These are phyloP conservation scores for Bellardia bayeri DNA, from an alignment of 2,888 invertebrate species.

Conservation along the genomic window DNA sequence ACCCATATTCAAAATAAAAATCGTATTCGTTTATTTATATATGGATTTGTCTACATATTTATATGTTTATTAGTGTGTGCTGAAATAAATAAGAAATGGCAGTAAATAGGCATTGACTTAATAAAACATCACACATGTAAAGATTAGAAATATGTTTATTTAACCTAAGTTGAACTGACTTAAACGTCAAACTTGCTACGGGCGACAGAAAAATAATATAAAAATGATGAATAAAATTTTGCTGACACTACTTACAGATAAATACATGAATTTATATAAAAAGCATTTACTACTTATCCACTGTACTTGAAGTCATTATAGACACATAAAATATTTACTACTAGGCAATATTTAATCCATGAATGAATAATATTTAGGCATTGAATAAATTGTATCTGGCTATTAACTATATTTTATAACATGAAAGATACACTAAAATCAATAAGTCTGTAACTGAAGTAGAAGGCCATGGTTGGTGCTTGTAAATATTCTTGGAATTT, in stretches of 20 bases:
- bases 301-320: slow-evolving; percentile 9
- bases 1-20: background rate
- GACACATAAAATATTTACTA: slow-evolving; percentile 39
- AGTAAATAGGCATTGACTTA: slow-evolving; percentile 54
- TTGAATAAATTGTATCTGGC: background rate
- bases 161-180: slow-evolving; percentile 30
- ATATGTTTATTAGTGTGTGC: background rate
- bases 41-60: background rate
- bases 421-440: background rate
- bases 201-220: background rate
- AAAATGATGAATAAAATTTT: background rate
- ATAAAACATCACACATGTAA: slow-evolving; percentile 50
- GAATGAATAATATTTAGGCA: slow-evolving; percentile 9
- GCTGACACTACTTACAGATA: background rate
- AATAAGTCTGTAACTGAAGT: background rate
- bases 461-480: background rate
- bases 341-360: slow-evolving; percentile 8
- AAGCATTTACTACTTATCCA: background rate
- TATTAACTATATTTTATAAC: background rate
- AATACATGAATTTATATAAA: background rate
- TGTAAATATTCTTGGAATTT: too few species aligned
- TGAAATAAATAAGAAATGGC: slow-evolving; percentile 10
- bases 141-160: slow-evolving; percentile 50
- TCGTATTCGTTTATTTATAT: slow-evolving; percentile 1
- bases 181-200: background rate